Evolutionary conservation across 2,888 invertebrate genomes (phyloP), one percentile per base, ranked within the genome.

Genomic region (Lobophora halterata): DNA sequence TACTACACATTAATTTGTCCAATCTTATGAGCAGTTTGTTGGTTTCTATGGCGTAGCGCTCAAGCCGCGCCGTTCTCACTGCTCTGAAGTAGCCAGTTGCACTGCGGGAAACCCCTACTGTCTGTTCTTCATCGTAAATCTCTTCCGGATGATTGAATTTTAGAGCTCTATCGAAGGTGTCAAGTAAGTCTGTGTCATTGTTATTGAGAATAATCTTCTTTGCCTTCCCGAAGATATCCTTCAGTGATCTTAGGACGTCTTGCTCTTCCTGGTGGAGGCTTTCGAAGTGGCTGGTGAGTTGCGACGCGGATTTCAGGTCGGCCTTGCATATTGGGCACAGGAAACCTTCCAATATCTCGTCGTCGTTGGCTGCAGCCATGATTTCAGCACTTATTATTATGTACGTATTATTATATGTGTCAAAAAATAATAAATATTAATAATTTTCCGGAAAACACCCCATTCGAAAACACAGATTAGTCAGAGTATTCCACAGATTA

Each of bases 21-120:
- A 99, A 86, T 54, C 99, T 90, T 68, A 99, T 97, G 29, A 99
- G 90, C 36, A 99, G 82, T 77, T 97, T 98, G 75, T 99, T 99
- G 1, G 98, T 98, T 83, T 98, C 97, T 5, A 95, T 93, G 0
- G 97, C 95, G 69, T 95, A 95, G 58, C 96, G 91, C 78, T 98
- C 97, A 41, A 98, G 86, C 32, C 88, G 71, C 0, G 83, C 86
- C 1, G 89, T 87, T 50, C 92, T 73, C 8, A 92, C 88, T 6
- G 90, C 90, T 65, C 93, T 95, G 69, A 96, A 97, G 65, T 92
- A 92, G 26, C 93, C 92, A 3, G 93, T 93, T 55, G 95, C 92
- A 44, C 90, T 91, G 27, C 89, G 87, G 2, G 80, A 88, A 23
- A 86, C 81, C 49, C 96, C 94, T 48, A 93, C 71, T 34, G 91